Evolutionary conservation across 1,140 invertebrate genomes (phyloP).

Genomic region (Drosophila auraria): DNA sequence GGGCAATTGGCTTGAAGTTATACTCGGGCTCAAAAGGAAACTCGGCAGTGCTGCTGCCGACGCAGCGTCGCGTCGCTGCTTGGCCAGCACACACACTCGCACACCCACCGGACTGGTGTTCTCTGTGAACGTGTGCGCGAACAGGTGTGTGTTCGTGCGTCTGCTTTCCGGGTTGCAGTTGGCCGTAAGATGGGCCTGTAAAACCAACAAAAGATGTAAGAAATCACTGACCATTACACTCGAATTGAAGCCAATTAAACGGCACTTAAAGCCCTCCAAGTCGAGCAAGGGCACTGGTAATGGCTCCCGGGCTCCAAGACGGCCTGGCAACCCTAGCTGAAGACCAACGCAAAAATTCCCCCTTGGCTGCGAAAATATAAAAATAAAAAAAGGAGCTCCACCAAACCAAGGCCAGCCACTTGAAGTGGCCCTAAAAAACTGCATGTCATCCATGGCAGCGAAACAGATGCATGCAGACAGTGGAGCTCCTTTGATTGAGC

Average conservation of each 20-base stretch:
- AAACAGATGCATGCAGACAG: slow-evolving; percentile 43
- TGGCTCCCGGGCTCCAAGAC: slow-evolving; percentile 7
- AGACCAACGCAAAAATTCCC: slow-evolving; percentile 30
- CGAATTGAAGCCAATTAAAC: slow-evolving; percentile 58
- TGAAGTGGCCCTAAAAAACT: slow-evolving; percentile 70
- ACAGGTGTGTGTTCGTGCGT: slow-evolving; percentile 41
- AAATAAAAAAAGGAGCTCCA: slow-evolving; percentile 34
- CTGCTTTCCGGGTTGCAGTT: slow-evolving; percentile 49
- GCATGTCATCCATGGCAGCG: slow-evolving; percentile 63
- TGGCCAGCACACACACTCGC: slow-evolving; percentile 15
- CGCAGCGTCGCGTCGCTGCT: slow-evolving; percentile 26
- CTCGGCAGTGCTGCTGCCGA: slow-evolving; percentile 24
- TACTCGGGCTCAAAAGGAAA: slow-evolving; percentile 76
- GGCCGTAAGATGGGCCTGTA: slow-evolving; percentile 33
- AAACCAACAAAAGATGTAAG: slow-evolving; percentile 2
- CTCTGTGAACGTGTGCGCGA: slow-evolving; percentile 36
- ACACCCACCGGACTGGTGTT: slow-evolving; percentile 8
- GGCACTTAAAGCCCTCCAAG: slow-evolving; percentile 39
- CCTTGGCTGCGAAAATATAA: slow-evolving; percentile 12
- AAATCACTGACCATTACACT: slow-evolving; percentile 30
- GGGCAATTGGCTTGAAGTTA: slow-evolving; percentile 80
- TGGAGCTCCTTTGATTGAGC: neutral
- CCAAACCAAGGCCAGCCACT: slow-evolving; percentile 69
- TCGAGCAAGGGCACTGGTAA: slow-evolving; percentile 48
- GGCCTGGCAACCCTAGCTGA: slow-evolving; percentile 22